phyloP scores from a whole-genome alignment of 2,888 invertebrate species.

The Philonicus albiceps region DNA sequence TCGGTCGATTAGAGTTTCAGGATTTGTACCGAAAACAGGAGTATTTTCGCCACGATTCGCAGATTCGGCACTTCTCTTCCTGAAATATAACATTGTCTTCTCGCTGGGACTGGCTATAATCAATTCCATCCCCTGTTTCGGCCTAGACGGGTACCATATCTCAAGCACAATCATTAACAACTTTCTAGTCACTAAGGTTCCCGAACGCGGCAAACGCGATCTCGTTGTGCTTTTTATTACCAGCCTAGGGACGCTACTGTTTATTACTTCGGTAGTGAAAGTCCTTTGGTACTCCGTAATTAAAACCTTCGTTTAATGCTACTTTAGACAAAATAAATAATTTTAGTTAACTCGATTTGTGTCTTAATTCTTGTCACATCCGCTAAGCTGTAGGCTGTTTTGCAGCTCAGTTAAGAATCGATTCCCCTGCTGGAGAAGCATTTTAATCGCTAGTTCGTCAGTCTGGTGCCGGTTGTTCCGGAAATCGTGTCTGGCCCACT shows the following conservation, averaged over 20 bases:
- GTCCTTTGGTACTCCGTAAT: conserved; percentile 62
- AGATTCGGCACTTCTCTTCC: conserved; percentile 74
- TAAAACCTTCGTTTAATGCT: conserved; percentile 54
- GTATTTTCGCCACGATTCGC: conserved; percentile 72
- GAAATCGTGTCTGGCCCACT: conserved; percentile 81
- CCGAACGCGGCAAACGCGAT: conserved; percentile 68
- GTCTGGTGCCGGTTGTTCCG: conserved; percentile 73
- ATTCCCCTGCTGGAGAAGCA: conserved; percentile 74
- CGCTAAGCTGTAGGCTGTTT: conserved; percentile 70
- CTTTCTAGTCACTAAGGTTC: conserved; percentile 64
- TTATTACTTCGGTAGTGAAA: conserved; percentile 72
- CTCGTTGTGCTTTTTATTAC: conserved; percentile 74
- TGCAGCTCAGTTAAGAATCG: conserved; percentile 74
- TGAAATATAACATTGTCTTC: conserved; percentile 83
- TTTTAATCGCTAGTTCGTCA: conserved; percentile 78
- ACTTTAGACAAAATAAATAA: background rate
- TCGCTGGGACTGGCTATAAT: conserved; percentile 90
- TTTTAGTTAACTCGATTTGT: conserved; percentile 37
- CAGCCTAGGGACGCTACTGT: conserved; percentile 75
- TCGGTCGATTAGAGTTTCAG: conserved; percentile 76
- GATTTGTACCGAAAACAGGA: conserved; percentile 76
- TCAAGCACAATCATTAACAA: conserved; percentile 73
- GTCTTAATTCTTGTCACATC: conserved; percentile 50
- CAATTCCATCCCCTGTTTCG: conserved; percentile 92
- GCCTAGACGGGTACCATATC: conserved; percentile 93